phyloP scores from a whole-genome alignment of 2,113 vertebrate species.

The Trogon melanurus region DNA sequence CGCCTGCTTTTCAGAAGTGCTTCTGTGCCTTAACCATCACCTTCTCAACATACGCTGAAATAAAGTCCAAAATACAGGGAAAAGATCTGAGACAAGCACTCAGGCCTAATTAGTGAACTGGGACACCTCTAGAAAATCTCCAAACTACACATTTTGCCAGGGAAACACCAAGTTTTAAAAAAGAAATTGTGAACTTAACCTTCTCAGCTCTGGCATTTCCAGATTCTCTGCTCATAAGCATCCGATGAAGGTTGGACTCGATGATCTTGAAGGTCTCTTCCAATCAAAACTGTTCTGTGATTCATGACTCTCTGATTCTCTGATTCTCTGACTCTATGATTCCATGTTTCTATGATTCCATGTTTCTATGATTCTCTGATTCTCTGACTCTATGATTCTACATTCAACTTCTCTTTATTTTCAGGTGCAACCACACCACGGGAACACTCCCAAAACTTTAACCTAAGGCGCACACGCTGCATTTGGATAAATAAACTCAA shows the following conservation, averaged over 20 bases:
- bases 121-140: accelerated
- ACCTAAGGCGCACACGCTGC: accelerated
- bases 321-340: too few relatives aligned
- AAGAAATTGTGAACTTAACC: background rate
- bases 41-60: accelerated
- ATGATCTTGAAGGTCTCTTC: too few relatives aligned
- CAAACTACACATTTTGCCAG: background rate
- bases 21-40: background rate
- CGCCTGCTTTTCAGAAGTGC: accelerated
- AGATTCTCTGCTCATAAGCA: background rate
- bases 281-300: too few relatives aligned
- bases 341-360: too few relatives aligned
- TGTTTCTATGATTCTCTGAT: too few relatives aligned
- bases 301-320: too few relatives aligned
- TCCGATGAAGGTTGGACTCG: background rate
- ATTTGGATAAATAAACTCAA: background rate
- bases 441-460: background rate
- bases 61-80: accelerated
- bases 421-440: background rate
- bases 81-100: background rate
- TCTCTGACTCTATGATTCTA: too few relatives aligned
- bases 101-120: background rate
- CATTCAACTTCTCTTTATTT: background rate
- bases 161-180: background rate
- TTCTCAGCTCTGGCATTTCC: background rate